Evolutionary conservation across 2,888 invertebrate species (phyloP).

Genomic region (Ceriagrion tenellum): DNA sequence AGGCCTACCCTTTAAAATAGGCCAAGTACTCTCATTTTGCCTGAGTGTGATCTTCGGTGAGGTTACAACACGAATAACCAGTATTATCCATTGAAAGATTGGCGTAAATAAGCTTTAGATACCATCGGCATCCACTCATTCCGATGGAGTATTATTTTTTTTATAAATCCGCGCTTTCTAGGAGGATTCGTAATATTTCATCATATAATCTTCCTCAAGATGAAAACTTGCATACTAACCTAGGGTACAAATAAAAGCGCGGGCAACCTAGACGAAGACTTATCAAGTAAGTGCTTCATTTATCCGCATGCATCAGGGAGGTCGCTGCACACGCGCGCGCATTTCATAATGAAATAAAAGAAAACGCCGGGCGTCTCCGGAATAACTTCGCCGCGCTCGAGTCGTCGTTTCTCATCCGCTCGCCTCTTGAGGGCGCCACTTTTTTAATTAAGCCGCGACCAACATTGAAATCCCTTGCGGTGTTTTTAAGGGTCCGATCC

Average conservation of each 20-base stretch:
- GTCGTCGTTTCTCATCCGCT: not conserved
- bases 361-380: not conserved
- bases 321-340: not conserved
- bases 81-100: no score
- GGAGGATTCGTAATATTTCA: not conserved
- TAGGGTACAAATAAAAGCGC: not conserved
- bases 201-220: not conserved
- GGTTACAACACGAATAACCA: no score
- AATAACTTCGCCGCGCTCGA: not conserved
- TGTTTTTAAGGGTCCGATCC: not conserved
- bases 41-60: no score
- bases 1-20: no score
- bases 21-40: no score
- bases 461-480: not conserved
- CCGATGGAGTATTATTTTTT: no score
- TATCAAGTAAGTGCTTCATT: not conserved
- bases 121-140: no score
- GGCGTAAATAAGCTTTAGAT: no score
- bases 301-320: no score
- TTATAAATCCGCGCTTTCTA: not conserved
- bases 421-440: not conserved
- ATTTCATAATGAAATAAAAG: not conserved
- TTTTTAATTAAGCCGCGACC: constrained; percentile 21
- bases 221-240: not conserved
- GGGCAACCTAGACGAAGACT: not conserved